Conservation (phyloP, 1,140 invertebrate species). For the Nymphalis io region DNA sequence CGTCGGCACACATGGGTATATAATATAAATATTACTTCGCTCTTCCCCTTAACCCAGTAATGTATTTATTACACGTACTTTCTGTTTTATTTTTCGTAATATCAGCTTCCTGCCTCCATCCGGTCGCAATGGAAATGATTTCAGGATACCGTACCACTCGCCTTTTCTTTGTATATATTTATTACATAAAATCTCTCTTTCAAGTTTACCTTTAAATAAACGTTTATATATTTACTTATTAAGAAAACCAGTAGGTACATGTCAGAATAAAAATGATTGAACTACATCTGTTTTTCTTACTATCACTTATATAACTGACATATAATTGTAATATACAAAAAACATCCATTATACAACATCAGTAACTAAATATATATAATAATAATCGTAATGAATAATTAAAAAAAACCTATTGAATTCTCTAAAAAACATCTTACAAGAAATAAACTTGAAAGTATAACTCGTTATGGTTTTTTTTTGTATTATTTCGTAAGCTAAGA, state of each 20-base stretch:
- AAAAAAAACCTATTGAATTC: not conserved
- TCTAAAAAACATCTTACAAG: not conserved
- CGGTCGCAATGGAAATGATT: conserved; percentile 1
- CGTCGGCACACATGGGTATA: too few species aligned
- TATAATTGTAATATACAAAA: too few species aligned
- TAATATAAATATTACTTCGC: too few species aligned
- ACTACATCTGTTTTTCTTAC: too few species aligned
- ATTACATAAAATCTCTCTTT: not conserved
- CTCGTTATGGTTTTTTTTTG: not conserved
- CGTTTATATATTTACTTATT: too few species aligned
- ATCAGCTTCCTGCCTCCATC: conserved; percentile 28
- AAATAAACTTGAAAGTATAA: not conserved
- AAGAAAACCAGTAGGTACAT: too few species aligned
- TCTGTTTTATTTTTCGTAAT: conserved; percentile 31
- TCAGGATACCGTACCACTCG: not conserved
- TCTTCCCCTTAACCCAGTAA: conserved; percentile 28
- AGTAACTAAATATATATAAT: too few species aligned
- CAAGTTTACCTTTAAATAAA: not conserved
- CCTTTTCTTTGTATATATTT: conserved; percentile 4
- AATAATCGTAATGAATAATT: not conserved
- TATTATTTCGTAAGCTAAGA: not conserved
- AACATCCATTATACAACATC: too few species aligned
- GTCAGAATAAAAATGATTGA: too few species aligned
- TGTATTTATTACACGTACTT: conserved; percentile 32
- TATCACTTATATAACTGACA: too few species aligned